Evolutionary conservation across 2,113 vertebrate genomes (phyloP).

Genomic region (Clarias batrachus): DNA sequence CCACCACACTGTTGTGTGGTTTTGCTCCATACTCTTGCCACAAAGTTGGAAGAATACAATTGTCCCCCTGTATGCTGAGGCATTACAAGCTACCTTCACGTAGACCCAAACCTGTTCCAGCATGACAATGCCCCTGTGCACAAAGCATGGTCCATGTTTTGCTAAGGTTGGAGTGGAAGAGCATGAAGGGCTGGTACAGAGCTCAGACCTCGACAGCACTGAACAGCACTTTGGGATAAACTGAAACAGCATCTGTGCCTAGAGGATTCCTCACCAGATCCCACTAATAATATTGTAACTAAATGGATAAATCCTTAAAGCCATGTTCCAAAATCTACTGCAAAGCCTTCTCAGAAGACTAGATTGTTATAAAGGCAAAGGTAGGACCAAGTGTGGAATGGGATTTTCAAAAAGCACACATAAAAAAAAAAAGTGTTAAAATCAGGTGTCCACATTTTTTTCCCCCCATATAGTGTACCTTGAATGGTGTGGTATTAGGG

Average conservation of each 20-base stretch:
- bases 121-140: neutral
- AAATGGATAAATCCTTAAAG: neutral
- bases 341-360: neutral
- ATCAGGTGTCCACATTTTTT: neutral
- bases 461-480: neutral
- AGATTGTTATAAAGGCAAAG: neutral
- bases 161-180: neutral
- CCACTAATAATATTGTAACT: neutral
- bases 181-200: neutral
- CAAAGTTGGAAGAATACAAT: neutral
- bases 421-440: no score
- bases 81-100: neutral
- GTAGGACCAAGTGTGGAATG: neutral
- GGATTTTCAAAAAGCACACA: neutral
- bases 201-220: neutral
- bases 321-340: neutral
- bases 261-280: neutral
- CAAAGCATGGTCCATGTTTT: neutral
- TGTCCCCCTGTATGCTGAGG: neutral
- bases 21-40: neutral
- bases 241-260: neutral
- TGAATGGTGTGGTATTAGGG: constrained; percentile 6
- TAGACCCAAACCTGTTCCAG: neutral
- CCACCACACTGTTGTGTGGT: neutral
- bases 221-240: neutral